Percentiles rank a stretch among this genome's conserved stretches.
These are phyloP conservation scores for Euplexia lucipara DNA, from an alignment of 2,888 invertebrate species.

Conservation along the genomic window DNA sequence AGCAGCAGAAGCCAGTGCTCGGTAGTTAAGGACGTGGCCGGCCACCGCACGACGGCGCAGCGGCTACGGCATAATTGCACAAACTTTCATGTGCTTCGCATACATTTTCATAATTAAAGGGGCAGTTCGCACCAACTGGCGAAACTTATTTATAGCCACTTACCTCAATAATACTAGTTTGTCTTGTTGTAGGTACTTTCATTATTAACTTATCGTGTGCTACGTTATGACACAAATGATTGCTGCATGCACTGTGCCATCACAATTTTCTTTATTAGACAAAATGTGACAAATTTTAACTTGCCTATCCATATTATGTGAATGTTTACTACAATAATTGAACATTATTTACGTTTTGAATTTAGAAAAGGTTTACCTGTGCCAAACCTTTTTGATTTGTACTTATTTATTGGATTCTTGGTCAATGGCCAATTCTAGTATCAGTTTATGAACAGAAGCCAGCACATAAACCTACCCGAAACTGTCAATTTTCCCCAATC, in stretches of 20 bases:
- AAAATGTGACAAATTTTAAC: background rate
- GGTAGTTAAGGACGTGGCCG: slow-evolving; percentile 83
- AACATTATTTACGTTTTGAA: too few species aligned
- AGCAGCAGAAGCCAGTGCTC: slow-evolving; percentile 80
- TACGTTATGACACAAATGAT: slow-evolving; percentile 22
- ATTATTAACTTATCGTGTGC: slow-evolving; percentile 32
- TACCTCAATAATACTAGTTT: slow-evolving; percentile 77
- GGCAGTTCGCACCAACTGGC: slow-evolving; percentile 86
- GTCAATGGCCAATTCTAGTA: too few species aligned
- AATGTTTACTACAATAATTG: too few species aligned
- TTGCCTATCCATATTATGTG: background rate
- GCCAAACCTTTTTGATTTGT: too few species aligned
- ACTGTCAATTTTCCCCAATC: too few species aligned
- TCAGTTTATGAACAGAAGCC: too few species aligned
- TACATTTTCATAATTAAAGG: slow-evolving; percentile 91
- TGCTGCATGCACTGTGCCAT: slow-evolving; percentile 14
- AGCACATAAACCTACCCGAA: too few species aligned
- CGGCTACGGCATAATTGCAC: slow-evolving; percentile 87
- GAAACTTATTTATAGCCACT: slow-evolving; percentile 83
- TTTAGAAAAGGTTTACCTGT: too few species aligned
- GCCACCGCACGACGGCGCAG: slow-evolving; percentile 77
- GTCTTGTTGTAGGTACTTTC: slow-evolving; percentile 54
- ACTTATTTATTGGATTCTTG: too few species aligned
- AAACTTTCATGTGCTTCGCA: slow-evolving; percentile 90
- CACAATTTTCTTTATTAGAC: slow-evolving; percentile 7